Percentiles rank a stretch among this genome's conserved stretches.
Conservation (phyloP, 1,140 invertebrate species). For the Ruditapes philippinarum region DNA sequence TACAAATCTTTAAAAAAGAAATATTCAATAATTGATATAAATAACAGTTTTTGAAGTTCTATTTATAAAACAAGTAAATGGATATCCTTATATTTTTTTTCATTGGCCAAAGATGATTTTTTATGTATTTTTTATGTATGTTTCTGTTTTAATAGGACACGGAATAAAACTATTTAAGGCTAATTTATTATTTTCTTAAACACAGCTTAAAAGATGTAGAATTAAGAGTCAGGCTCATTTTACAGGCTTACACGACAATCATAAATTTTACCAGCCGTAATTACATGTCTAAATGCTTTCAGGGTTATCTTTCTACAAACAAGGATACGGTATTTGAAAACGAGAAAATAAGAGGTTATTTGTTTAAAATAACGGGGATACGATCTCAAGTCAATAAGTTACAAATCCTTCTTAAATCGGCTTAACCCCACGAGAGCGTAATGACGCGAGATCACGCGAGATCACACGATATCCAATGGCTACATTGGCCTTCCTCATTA, state of each 20-base stretch:
- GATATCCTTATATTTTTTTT: background rate
- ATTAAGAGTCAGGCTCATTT: background rate
- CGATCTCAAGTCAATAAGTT: constrained; percentile 45
- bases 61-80: no score
- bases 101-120: background rate
- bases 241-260: constrained; percentile 20
- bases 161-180: background rate
- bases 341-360: constrained; percentile 69
- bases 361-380: constrained; percentile 51
- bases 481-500: constrained; percentile 51
- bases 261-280: constrained; percentile 62
- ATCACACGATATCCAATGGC: constrained; percentile 53
- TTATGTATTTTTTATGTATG: no score
- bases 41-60: no score
- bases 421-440: constrained; percentile 59
- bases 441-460: constrained; percentile 52
- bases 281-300: constrained; percentile 52
- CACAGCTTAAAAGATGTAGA: constrained; percentile 27
- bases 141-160: background rate
- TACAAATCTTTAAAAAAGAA: no score
- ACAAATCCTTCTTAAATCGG: constrained; percentile 61
- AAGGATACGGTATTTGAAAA: constrained; percentile 46
- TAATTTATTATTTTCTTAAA: constrained; percentile 24
- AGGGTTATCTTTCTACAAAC: constrained; percentile 1
- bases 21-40: no score